A percentile compares a stretch with the other conserved stretches of the same genome.
These are phyloP conservation scores for Nycticebus coucang DNA, from an alignment of 2,113 vertebrate species.

Conservation along the genomic window DNA sequence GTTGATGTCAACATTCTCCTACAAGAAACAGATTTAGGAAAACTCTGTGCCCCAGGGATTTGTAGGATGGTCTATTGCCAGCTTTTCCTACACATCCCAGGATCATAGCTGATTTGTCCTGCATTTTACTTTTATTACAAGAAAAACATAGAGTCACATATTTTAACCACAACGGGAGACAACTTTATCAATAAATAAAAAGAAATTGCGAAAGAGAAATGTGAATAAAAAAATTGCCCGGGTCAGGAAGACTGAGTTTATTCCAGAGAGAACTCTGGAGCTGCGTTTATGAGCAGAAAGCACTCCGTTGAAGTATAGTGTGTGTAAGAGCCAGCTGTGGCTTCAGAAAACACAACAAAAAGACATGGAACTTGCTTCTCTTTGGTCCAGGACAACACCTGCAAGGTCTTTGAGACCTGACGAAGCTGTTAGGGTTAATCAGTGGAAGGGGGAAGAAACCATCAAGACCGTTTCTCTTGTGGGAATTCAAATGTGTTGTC, in stretches of 20 bases:
- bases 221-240: too few species aligned
- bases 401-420: not conserved
- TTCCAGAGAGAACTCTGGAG: not conserved
- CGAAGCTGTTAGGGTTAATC: not conserved
- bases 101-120: not conserved
- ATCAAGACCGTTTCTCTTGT: too few species aligned
- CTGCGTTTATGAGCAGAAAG: not conserved
- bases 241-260: not conserved
- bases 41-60: not conserved
- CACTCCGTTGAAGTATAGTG: not conserved
- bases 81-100: not conserved
- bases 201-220: too few species aligned
- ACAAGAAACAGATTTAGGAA: not conserved
- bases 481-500: not conserved
- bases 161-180: not conserved
- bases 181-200: not conserved
- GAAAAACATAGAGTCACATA: not conserved
- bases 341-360: not conserved
- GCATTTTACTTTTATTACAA: not conserved
- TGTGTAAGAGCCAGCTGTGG: not conserved
- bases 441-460: too few species aligned
- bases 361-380: not conserved
- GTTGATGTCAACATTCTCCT: not conserved
- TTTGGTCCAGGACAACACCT: not conserved
- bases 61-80: not conserved